Evolutionary conservation across 37 sponge, comb jelly and placozoan species (phyloP), one percentile per base, ranked within the genome.

Genomic region (Beroe ovata): DNA sequence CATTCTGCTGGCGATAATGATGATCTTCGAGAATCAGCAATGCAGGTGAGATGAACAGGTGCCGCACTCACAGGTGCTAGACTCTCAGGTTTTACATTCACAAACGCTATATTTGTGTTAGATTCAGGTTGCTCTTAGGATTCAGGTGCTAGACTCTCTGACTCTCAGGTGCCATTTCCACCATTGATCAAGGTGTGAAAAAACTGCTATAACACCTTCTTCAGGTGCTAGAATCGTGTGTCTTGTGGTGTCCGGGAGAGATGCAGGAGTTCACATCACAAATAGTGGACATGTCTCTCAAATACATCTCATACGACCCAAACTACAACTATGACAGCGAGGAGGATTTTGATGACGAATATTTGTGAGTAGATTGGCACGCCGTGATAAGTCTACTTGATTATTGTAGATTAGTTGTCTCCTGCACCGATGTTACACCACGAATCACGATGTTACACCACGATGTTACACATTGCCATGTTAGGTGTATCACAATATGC

Each of bases 321-420:
- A 97, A 97, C 92, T 97, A 97, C 92, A 93, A 97, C 90, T 96
- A 96, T 64, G 97, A 93, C 21, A 60, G 54, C 26, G 95, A 93
- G 40, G 95, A 92, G 0, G 98, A 94, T 3, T 92, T 90, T 60
- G 93, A 92, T 20, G 62, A 90, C 36, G 77, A 54, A 89, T 69
- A 30, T 47, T 63, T 88, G 69, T 66, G 30, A 26, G 69, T 33
- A 47, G 11, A 47, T 6, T 47, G 11, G 11, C 54, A 11, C 11
- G 11, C 54, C 11, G 6, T 47, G 11, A 47, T 47, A 16, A 47
- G 11, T 47, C 6, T 16, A 47, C 54, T 47, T 47, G 11, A 47
- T 47, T 47, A 47, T 47, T 47, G 6, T 16, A 47, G 11, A 47
- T n/a, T n/a, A n/a, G n/a, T n/a, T n/a, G n/a, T n/a, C n/a, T n/a